Evolutionary conservation across 2,888 invertebrate genomes (phyloP), one percentile per base, ranked within the genome.

Genomic region (Drosophila bunnanda): DNA sequence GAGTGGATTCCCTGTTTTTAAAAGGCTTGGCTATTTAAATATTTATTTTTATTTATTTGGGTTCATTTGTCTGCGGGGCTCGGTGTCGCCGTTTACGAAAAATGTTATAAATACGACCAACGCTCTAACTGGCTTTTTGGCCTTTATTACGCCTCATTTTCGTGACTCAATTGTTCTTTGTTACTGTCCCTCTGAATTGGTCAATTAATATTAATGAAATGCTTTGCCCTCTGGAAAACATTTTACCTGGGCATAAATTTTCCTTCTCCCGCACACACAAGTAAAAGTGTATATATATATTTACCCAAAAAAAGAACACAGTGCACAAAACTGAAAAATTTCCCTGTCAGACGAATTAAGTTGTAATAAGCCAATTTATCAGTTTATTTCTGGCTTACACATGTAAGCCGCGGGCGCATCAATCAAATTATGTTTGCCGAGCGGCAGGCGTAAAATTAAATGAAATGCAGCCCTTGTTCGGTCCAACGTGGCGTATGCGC

Each of bases 131-230:
- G 66, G 54, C 55, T 54, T 68, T 55, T 48, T 15, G 30, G 46
- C 43, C 70, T 59, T 69, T 69, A 38, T 46, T 69, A 22, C 41
- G 41, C 65, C 57, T 57, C 60, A 60, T 70, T 66, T 79, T 77
- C 75, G 64, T 54, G 62, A 50, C 58, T 64, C 34, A 57, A 67
- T 58, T 66, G 58, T 68, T 71, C 67, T 52, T 43, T 43, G 36
- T 34, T 25, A 43, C 75, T 55, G 80, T 78, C 70, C 75, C 53
- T 78, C 79, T 89, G 72, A 78, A 79, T 82, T 80, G 88, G 67
- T 80, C 86, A 87, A 86, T 87, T 89, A 87, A 87, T 89, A 87
- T 89, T 87, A 88, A 87, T 87, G 86, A 88, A 86, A 54, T 50
- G 58, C 69, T 50, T 25, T 54, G 32, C 28, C 30, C 38, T 25